Base-by-base conservation (phyloP, 2,797 vertebrate species). In the Mycteria americana region DNA sequence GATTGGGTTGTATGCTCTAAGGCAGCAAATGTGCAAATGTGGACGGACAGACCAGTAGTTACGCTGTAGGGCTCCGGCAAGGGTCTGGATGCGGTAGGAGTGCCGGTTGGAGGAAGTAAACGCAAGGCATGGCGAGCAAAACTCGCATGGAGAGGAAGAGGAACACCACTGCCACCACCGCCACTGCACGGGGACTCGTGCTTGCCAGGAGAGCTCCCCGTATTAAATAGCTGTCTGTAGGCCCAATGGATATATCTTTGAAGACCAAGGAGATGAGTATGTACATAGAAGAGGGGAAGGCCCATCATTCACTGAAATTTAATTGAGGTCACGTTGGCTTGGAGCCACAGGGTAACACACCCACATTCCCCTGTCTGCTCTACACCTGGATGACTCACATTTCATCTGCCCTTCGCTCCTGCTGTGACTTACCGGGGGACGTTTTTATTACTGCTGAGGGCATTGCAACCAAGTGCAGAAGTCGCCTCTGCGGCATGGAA, bases 291-390 rank as follows among this genome's bases (percentile, higher is more conserved):
- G n/a, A 90, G 57, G 53, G 65, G 54, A 95, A 93, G 88, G 88
- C 77, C 73, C 73, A 65, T 95, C 93, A 90, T 86, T 94, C 88
- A 90, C 88, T 0, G 4, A 86, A 96, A 93, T 95, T 92, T 93
- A 88, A 93, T 85, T 95, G 93, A 96, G 80, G 94, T 95, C 93
- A 93, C 54, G 7, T 54, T 95, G 93, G 96, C 92, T 59, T 81
- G 48, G 69, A 88, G 92, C 93, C 93, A 95, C 57, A n/a, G 46
- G 57, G 62, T 88, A 73, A 92, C 93, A 95, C 94, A 92, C 95
- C 92, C 92, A 93, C 85, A 90, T 96, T 97, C 94, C 73, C 92
- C 43, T 85, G 84, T 91, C 91, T 93, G 77, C 86, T 0, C 0
- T 59, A 31, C 56, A 60, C 69, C 46, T 65, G 67, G 46, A 73